Conservation (phyloP, 2,113 vertebrate genomes). For the Chionodraco myersi region DNA sequence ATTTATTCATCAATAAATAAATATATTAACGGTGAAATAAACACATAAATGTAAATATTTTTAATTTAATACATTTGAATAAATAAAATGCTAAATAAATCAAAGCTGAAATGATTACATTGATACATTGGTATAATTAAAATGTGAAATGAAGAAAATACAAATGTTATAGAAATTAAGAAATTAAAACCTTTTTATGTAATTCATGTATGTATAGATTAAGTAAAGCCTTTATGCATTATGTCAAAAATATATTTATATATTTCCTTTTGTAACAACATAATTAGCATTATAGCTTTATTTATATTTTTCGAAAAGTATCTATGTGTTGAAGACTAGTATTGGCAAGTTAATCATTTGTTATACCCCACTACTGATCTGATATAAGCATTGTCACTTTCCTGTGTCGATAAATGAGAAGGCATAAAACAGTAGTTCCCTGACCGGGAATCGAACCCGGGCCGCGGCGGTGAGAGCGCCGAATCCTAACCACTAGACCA, state of each 20-base stretch:
- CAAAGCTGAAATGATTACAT: not conserved
- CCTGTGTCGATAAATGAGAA: no score
- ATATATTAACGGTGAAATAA: no score
- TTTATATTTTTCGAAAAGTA: no score
- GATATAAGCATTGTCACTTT: no score
- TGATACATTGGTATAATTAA: not conserved
- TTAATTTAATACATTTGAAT: no score
- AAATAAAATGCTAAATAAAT: not conserved
- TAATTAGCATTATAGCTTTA: no score
- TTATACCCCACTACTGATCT: no score
- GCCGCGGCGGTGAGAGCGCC: slow-evolving; percentile 68
- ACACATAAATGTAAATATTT: no score
- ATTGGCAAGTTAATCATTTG: no score
- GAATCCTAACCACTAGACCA: slow-evolving; percentile 78
- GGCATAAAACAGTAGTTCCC: slow-evolving; percentile 22
- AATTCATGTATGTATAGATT: not conserved
- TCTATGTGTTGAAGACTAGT: no score
- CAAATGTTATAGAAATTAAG: not conserved
- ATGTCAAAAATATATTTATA: not conserved
- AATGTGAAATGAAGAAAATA: not conserved
- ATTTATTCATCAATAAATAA: no score
- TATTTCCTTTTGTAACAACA: no score
- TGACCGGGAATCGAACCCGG: slow-evolving; percentile 77
- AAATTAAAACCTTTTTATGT: not conserved
- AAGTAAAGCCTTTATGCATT: not conserved